Percentiles rank a stretch among this genome's conserved stretches.
Conservation (phyloP, 2,113 vertebrate genomes). For the Puntigrus tetrazona region DNA sequence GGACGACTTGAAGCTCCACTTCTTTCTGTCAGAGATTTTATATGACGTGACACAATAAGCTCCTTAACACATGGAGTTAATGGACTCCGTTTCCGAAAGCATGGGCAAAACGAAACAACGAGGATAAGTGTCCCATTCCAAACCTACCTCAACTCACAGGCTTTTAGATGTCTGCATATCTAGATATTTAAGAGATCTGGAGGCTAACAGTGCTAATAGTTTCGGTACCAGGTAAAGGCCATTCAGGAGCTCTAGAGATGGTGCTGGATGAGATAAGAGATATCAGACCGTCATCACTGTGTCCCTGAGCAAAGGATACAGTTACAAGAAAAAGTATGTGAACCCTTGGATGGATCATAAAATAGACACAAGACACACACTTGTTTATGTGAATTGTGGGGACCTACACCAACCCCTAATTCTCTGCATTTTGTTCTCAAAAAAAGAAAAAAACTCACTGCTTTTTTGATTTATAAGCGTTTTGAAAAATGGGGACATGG, state of each 20-base stretch:
- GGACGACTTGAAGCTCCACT: constrained; percentile 25
- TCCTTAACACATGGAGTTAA: constrained; percentile 38
- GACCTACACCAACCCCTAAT: no score
- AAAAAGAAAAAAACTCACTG: no score
- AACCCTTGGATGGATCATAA: not conserved
- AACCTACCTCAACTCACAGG: not conserved
- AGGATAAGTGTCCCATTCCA: not conserved
- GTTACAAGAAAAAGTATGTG: not conserved
- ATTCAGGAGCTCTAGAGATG: not conserved
- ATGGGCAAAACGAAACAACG: not conserved
- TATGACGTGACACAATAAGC: constrained; percentile 42
- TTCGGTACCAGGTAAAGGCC: not conserved
- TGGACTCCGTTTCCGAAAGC: constrained; percentile 33
- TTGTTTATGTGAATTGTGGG: no score
- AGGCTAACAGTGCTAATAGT: not conserved
- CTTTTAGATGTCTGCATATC: not conserved
- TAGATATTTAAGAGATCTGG: not conserved
- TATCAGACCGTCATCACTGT: not conserved
- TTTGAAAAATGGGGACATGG: no score
- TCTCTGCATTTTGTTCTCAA: no score
- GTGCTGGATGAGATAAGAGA: not conserved
- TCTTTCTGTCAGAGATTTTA: constrained; percentile 28
- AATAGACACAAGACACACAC: not conserved
- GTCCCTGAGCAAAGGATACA: not conserved
- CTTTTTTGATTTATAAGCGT: no score